Evolutionary conservation across 2,797 vertebrate species (phyloP).

Genomic region (Acanthis flammea): DNA sequence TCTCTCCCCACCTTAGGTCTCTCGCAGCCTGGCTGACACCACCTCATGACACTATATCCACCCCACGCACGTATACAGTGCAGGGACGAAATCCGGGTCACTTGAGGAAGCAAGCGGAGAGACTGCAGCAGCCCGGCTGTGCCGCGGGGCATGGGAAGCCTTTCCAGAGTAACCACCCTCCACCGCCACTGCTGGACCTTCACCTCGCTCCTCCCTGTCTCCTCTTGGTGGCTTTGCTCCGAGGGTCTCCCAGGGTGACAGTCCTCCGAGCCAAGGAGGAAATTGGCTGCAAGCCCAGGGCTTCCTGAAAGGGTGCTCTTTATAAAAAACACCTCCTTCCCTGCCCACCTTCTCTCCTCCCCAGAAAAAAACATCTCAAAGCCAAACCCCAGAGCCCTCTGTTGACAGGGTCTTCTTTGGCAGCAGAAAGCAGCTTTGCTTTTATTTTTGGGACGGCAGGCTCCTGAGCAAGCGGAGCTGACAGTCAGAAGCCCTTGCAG

Average conservation of each 20-base stretch:
- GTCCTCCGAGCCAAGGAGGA: background rate
- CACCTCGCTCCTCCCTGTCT: background rate
- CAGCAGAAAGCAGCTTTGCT: background rate
- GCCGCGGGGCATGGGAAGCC: background rate
- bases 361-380: background rate
- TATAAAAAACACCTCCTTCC: background rate
- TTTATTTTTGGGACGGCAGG: background rate
- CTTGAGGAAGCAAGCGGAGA: background rate
- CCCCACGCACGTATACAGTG: accelerated
- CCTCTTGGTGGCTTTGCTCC: background rate
- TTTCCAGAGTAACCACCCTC: background rate
- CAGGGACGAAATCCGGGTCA: background rate
- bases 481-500: background rate
- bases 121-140: background rate
- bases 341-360: background rate
- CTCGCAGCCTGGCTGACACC: background rate
- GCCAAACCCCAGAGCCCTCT: background rate
- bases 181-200: background rate
- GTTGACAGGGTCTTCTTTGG: background rate
- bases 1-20: background rate
- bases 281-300: accelerated
- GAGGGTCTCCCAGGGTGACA: background rate
- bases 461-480: background rate
- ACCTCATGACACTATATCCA: background rate
- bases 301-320: background rate